Conservation (phyloP, 2,113 vertebrate genomes). For the Microcebus griseorufus region DNA sequence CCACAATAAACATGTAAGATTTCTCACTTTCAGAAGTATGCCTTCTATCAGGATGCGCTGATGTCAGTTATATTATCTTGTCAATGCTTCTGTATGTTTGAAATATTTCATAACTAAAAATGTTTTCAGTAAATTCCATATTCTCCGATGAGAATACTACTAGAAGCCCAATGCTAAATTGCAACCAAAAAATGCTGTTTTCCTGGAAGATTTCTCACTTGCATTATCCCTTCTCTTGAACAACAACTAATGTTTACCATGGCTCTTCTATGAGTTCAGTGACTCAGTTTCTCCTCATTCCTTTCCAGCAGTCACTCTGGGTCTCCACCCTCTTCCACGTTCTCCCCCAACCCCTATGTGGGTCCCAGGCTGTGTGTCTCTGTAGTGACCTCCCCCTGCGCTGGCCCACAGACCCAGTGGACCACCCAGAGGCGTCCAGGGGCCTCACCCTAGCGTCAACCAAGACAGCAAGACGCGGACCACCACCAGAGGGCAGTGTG, state of each 20-base stretch:
- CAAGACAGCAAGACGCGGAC: neutral
- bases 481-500: conserved; percentile 67
- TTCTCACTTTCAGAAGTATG: neutral
- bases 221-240: neutral
- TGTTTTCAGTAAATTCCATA: neutral
- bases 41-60: neutral
- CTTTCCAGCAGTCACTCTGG: neutral
- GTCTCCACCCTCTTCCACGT: neutral
- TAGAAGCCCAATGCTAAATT: neutral
- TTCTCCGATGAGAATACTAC: neutral
- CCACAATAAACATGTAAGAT: neutral
- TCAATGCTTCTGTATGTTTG: neutral
- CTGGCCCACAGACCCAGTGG: rapidly evolving
- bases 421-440: neutral
- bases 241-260: rapidly evolving
- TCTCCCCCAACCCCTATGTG: neutral
- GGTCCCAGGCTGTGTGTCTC: neutral
- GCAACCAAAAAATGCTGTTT: neutral
- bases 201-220: neutral
- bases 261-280: neutral
- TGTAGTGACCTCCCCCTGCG: neutral
- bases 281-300: neutral
- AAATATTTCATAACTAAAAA: neutral
- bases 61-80: neutral
- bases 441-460: rapidly evolving